Evolutionary conservation across 2,888 invertebrate species (phyloP), one percentile per base, ranked within the genome.

Genomic region (Euphydryas editha): DNA sequence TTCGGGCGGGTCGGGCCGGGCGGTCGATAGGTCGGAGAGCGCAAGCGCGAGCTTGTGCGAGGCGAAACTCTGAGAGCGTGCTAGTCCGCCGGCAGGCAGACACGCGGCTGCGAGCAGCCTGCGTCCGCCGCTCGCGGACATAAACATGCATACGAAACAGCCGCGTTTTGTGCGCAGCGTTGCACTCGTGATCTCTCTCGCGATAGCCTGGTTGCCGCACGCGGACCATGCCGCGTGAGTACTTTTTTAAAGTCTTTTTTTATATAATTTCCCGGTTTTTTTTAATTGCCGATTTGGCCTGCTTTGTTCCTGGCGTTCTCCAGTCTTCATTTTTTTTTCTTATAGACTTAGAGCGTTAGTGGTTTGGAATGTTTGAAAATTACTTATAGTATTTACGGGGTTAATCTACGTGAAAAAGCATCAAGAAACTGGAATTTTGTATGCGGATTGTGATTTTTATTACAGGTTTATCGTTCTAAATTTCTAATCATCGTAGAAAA

Each of bases 211-310:
- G 78, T 76, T 90, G 73, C 87, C 88, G 62, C 85, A 86, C 72
- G 82, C 85, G 44, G 86, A 87, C 75, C 82, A 85, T 71, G 88
- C 89, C 66, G 86, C 89, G 92, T 92, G 73, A 91, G 91, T 91
- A 90, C 17, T 59, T 57, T 47, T 36, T 11, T 18, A 24, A 42
- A 24, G 10, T 18, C 11, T 37, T 37, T 42, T 37, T 24, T 57
- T 4, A 0, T 20, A 18, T 60, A 44, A 58, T 36, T 36, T 49
- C 15, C 3, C 15, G 49, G 46, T 30, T n/a, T 39, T 18, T 60
- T 21, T 37, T 37, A 37, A 36, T 46, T 13, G 18, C n/a, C 15
- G 15, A 1, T 42, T 30, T 24, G 3, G 0, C 39, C 39, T 10
- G 39, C 13, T 11, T 36, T 8, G 36, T 36, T 36, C 39, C 13